Conservation (phyloP, 2,797 vertebrate species). For the Micropoecilia bifurca region DNA sequence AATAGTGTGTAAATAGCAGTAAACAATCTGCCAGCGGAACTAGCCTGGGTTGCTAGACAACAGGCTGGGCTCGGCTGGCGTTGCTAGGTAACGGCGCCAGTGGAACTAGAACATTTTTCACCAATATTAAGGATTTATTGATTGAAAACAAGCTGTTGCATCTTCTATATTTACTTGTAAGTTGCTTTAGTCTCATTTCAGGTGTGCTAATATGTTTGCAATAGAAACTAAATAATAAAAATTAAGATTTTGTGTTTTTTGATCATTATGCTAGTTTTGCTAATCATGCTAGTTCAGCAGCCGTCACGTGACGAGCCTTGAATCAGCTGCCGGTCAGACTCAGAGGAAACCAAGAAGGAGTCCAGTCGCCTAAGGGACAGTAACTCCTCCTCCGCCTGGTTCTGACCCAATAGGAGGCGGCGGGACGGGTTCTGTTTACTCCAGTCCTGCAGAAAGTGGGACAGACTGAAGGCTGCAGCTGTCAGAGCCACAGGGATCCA, state of each 20-base stretch:
- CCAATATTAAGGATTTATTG: too few relatives aligned
- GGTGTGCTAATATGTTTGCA: too few relatives aligned
- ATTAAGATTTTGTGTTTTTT: neutral
- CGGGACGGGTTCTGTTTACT: conserved; percentile 67
- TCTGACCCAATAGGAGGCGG: conserved; percentile 56
- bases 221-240: too few relatives aligned
- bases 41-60: too few relatives aligned
- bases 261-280: neutral
- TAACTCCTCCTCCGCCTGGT: conserved; percentile 39
- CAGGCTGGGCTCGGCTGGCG: too few relatives aligned
- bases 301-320: neutral
- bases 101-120: too few relatives aligned
- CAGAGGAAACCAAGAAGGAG: neutral
- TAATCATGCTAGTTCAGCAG: neutral
- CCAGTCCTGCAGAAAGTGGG: conserved; percentile 65
- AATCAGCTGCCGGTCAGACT: neutral
- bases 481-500: conserved; percentile 37
- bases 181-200: too few relatives aligned
- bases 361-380: neutral
- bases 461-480: conserved; percentile 61
- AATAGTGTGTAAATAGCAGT: too few relatives aligned
- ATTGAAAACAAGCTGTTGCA: too few relatives aligned
- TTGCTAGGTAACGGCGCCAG: too few relatives aligned
- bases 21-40: too few relatives aligned
- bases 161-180: too few relatives aligned